phyloP scores from a whole-genome alignment of 1,140 invertebrate genomes.

The Centruroides sculpturatus region DNA sequence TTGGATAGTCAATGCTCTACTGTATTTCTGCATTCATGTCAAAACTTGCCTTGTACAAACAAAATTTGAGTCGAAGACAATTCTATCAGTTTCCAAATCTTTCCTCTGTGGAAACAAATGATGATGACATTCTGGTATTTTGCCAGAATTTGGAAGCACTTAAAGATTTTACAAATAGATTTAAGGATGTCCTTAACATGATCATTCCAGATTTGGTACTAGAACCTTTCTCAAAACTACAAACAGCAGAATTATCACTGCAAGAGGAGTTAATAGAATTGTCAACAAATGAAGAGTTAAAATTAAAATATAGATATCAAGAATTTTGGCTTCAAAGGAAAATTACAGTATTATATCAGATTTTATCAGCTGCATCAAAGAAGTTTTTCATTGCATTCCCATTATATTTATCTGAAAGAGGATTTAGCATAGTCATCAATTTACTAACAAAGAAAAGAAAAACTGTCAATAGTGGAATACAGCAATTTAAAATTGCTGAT shows the following conservation, averaged over 20 bases:
- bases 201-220: no score
- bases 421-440: constrained; percentile 5
- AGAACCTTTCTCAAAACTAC: constrained; percentile 7
- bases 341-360: constrained; percentile 8
- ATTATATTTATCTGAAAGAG: constrained; percentile 14
- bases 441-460: constrained; percentile 13
- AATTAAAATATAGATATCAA: constrained; percentile 12
- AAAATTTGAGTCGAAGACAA: no score
- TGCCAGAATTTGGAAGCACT: no score
- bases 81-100: no score
- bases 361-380: constrained; percentile 7
- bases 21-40: no score
- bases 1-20: no score
- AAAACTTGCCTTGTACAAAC: no score
- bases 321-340: constrained; percentile 13
- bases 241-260: background rate
- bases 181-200: no score
- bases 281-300: constrained; percentile 8
- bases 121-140: no score
- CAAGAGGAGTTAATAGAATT: constrained; percentile 4
- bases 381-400: constrained; percentile 16
- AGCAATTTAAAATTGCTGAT: background rate
- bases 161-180: no score
- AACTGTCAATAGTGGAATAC: constrained; percentile 1
- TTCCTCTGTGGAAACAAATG: no score